Conservation (phyloP, 2,797 vertebrate genomes). For the Otus scops region DNA sequence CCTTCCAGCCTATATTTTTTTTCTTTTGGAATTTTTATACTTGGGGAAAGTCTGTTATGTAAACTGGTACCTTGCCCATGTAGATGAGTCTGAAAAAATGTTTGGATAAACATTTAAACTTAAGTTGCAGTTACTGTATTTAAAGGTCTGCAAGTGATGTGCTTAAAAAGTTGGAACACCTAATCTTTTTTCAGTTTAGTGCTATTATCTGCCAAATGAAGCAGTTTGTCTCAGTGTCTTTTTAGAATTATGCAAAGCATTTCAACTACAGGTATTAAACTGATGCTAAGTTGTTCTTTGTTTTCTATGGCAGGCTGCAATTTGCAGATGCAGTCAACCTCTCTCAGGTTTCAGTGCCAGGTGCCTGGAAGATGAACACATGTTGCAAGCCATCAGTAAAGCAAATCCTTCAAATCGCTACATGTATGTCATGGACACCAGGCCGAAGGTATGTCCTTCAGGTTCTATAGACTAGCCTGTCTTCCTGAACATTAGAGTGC, state of each 20-base stretch:
- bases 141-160: background rate
- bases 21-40: background rate
- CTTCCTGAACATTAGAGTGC: background rate
- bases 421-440: slow-evolving; percentile 96
- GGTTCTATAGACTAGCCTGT: background rate
- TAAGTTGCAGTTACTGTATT: background rate
- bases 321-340: slow-evolving; percentile 97
- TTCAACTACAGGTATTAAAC: background rate
- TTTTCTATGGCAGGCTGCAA: slow-evolving; percentile 83
- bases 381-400: slow-evolving; percentile 96
- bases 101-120: background rate
- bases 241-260: background rate
- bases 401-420: slow-evolving; percentile 90
- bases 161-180: background rate
- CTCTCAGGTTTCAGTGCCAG: slow-evolving; percentile 97
- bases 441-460: slow-evolving; percentile 85
- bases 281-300: background rate
- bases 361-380: slow-evolving; percentile 93
- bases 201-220: background rate
- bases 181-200: background rate
- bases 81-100: background rate
- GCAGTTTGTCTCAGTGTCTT: background rate
- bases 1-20: background rate
- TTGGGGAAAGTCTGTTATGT: background rate
- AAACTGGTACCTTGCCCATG: background rate